phyloP scores from a whole-genome alignment of 2,797 vertebrate species.

The Hemibagrus guttatus region DNA sequence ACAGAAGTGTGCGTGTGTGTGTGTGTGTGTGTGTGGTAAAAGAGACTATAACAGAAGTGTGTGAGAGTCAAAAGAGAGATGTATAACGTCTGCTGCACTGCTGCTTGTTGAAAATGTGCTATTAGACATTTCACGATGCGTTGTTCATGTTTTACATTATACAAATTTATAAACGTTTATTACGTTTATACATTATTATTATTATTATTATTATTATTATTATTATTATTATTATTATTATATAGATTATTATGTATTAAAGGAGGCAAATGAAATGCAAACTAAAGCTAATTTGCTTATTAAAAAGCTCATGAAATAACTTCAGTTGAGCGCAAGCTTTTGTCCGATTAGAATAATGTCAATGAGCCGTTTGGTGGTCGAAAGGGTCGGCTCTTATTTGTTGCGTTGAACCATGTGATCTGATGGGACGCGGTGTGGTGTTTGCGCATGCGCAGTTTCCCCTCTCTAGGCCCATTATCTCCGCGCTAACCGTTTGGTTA shows the following conservation, averaged over 20 bases:
- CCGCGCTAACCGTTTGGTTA: neutral
- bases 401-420: neutral
- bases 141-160: no score
- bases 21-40: no score
- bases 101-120: neutral
- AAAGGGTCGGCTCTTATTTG: neutral
- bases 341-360: neutral
- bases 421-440: neutral
- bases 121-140: neutral
- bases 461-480: neutral
- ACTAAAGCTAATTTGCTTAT: neutral
- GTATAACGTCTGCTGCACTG: no score
- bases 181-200: neutral
- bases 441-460: slow-evolving; percentile 1
- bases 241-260: neutral
- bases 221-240: no score
- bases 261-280: neutral
- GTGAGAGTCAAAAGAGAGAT: no score
- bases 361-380: neutral
- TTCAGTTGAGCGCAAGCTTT: neutral
- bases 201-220: no score
- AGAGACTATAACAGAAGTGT: no score
- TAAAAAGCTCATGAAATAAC: neutral
- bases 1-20: no score
- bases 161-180: no score